Evolutionary conservation across 2,888 invertebrate genomes (phyloP).

Genomic region (Boloria euphrosyne): DNA sequence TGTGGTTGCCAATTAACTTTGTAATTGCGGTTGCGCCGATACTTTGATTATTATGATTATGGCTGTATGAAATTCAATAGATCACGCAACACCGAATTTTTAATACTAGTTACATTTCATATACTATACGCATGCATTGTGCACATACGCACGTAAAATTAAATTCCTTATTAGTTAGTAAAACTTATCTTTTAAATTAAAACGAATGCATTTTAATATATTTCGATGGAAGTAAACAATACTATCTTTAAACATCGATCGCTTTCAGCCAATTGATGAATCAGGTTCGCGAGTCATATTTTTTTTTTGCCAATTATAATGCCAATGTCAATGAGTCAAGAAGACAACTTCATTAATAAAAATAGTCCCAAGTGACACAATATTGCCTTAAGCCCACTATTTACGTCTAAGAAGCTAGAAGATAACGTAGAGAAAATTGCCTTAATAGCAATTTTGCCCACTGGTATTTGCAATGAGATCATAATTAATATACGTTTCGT

Average conservation of each 20-base stretch:
- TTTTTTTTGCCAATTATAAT: constrained; percentile 25
- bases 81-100: not conserved
- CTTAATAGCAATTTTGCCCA: constrained; percentile 36
- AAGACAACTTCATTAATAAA: constrained; percentile 18
- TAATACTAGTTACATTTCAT: too few species aligned
- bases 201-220: not conserved
- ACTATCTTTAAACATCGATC: constrained; percentile 6
- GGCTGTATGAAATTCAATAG: constrained; percentile 5
- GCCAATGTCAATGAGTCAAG: constrained; percentile 24
- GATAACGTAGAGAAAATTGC: constrained; percentile 23
- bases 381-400: constrained; percentile 23
- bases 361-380: not conserved
- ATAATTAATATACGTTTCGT: constrained; percentile 56
- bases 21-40: constrained; percentile 21
- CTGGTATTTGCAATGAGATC: constrained; percentile 38
- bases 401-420: constrained; percentile 17
- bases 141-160: too few species aligned
- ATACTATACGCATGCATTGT: too few species aligned
- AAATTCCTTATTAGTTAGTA: too few species aligned
- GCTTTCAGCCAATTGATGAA: constrained; percentile 16
- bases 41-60: constrained; percentile 17
- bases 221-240: not conserved
- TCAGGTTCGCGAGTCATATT: constrained; percentile 18
- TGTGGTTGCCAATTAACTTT: constrained; percentile 30
- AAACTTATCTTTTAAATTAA: too few species aligned